phyloP scores from a whole-genome alignment of 1,140 invertebrate species.

The Panulirus ornatus region DNA sequence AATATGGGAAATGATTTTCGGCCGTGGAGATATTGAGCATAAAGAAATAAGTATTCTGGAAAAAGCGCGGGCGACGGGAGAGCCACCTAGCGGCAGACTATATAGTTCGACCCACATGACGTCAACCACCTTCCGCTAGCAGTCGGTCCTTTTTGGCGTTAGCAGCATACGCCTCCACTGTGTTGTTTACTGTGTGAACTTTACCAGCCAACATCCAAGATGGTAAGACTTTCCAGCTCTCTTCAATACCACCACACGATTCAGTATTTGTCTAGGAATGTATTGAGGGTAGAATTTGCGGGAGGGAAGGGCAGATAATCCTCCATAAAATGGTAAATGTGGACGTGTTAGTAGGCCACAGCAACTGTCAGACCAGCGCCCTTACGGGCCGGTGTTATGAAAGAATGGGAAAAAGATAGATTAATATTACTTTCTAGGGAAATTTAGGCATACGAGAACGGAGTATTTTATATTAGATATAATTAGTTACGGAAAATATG shows the following conservation, averaged over 20 bases:
- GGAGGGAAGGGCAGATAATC: background rate
- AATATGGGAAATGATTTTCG: too few relatives aligned
- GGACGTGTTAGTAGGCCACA: slow-evolving; percentile 38
- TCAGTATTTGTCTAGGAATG: slow-evolving; percentile 7
- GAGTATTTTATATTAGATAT: too few relatives aligned
- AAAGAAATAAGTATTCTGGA: background rate
- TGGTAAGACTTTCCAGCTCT: slow-evolving; percentile 39
- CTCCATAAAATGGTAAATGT: slow-evolving; percentile 16
- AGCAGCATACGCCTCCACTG: slow-evolving; percentile 60
- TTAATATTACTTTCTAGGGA: too few relatives aligned
- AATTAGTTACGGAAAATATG: too few relatives aligned
- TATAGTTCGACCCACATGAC: slow-evolving; percentile 35
- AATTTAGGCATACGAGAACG: too few relatives aligned
- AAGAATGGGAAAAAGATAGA: too few relatives aligned
- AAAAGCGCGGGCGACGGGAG: background rate
- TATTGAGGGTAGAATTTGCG: slow-evolving; percentile 6
- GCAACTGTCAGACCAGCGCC: slow-evolving; percentile 51
- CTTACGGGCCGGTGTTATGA: background rate
- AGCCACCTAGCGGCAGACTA: slow-evolving; percentile 50
- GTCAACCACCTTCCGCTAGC: slow-evolving; percentile 57
- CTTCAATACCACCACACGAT: background rate
- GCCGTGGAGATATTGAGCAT: background rate
- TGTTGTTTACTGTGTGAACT: slow-evolving; percentile 44
- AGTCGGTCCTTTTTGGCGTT: slow-evolving; percentile 73
- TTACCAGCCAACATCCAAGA: slow-evolving; percentile 71